Conservation (phyloP, 2,888 invertebrate species). For the Orthosia gracilis region DNA sequence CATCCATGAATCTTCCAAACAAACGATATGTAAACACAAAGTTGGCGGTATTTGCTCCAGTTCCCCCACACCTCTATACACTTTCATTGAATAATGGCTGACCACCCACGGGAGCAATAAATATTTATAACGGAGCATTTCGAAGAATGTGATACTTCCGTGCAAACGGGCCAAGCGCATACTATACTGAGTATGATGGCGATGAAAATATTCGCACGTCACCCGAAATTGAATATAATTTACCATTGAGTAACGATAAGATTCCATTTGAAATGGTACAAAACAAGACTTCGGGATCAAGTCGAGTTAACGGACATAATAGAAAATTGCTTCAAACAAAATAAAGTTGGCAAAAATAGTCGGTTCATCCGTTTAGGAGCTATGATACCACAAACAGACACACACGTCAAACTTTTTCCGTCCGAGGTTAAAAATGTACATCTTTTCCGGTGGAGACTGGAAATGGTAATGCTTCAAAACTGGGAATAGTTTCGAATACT, state of each 20-base stretch:
- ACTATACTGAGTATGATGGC: slow-evolving; percentile 59
- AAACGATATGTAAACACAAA: slow-evolving; percentile 60
- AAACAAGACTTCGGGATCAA: neutral
- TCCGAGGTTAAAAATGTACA: neutral
- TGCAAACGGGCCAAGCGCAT: slow-evolving; percentile 72
- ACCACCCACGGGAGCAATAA: slow-evolving; percentile 78
- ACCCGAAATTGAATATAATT: slow-evolving; percentile 13
- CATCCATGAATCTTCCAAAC: slow-evolving; percentile 54
- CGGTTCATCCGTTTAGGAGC: no score
- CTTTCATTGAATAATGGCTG: slow-evolving; percentile 73
- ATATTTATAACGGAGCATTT: slow-evolving; percentile 77
- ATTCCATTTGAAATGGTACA: neutral
- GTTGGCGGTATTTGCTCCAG: slow-evolving; percentile 67
- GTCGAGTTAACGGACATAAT: neutral
- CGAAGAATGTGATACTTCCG: slow-evolving; percentile 77
- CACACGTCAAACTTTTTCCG: no score
- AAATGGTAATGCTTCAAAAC: neutral
- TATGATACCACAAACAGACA: no score
- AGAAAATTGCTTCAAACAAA: neutral
- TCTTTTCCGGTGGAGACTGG: neutral
- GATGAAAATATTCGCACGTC: slow-evolving; percentile 53
- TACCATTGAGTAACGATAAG: neutral
- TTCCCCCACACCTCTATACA: slow-evolving; percentile 66
- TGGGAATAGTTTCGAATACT: neutral
- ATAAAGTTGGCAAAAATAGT: neutral